Evolutionary conservation across 2,888 invertebrate genomes (phyloP), one percentile per base, ranked within the genome.

Genomic region (Gortyna flavago): DNA sequence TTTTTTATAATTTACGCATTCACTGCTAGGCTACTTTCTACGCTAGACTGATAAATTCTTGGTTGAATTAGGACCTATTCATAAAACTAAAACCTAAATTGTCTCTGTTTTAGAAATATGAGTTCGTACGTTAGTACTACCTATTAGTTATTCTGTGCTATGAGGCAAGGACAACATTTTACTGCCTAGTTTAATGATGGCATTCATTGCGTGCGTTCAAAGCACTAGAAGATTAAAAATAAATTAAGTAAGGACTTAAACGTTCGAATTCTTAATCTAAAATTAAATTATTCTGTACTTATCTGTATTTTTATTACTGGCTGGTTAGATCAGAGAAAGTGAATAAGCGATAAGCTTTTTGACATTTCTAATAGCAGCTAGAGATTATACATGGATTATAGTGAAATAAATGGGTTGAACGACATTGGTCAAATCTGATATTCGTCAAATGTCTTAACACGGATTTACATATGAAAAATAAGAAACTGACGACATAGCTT

Each of bases 1-100:
- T 77, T 71, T 71, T 85, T 79, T 83, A 83, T 85, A 85, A 83
- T 83, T 83, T 79, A 83, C 72, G 57, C 68, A 75, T 75, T 75
- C 32, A 66, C 57, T 75, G 70, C 54, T 32, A 69, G 59, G 66
- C 68, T 79, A 76, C 66, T 79, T 83, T 85, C 73, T 72, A 73
- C 72, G 72, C 64, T 70, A 82, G 80, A 80, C 68, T 75, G 67
- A 85, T 80, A 80, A 72, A 74, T 77, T 78, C 61, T 77, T 62
- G 13, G 38, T 38, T 83, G 75, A 80, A 85, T 83, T 75, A n/a
- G n/a, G n/a, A n/a, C n/a, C n/a, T n/a, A 85, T 85, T 83, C 77
- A 76, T 76, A 85, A 76, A 74, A 80, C 73, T 29, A 65, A 83
- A 77, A 72, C 57, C 41, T 25, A 64, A 57, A 75, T 65, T 35